phyloP scores from a whole-genome alignment of 2,797 vertebrate genomes.

The Argyrosomus regius region DNA sequence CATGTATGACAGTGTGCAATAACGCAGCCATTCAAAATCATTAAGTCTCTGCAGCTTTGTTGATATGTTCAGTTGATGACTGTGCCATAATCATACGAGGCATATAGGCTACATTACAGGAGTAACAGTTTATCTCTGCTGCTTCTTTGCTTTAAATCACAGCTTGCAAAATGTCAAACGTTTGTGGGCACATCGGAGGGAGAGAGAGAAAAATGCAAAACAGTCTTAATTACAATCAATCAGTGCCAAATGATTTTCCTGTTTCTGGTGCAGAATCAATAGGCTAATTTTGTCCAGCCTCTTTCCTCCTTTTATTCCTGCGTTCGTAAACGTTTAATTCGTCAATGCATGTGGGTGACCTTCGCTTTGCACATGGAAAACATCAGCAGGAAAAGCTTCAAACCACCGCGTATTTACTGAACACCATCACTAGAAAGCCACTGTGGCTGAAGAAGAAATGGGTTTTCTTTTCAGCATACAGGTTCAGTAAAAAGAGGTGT shows the following conservation, averaged over 20 bases:
- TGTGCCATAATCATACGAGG: neutral
- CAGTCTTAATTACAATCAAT: constrained; percentile 35
- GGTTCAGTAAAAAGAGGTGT: neutral
- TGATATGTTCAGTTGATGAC: neutral
- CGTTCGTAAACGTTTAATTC: constrained; percentile 39
- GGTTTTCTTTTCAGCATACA: neutral
- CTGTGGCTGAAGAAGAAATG: neutral
- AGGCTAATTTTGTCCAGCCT: neutral
- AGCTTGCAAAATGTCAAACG: constrained; percentile 25
- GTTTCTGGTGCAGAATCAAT: constrained; percentile 36
- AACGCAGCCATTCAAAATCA: constrained; percentile 30
- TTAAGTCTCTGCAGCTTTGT: constrained; percentile 30
- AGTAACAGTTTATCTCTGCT: neutral
- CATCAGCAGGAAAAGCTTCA: constrained; percentile 30
- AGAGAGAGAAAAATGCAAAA: constrained; percentile 8
- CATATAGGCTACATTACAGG: constrained; percentile 2
- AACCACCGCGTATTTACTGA: neutral
- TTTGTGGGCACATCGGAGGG: neutral
- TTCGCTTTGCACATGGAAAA: constrained; percentile 66
- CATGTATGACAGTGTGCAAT: constrained; percentile 33
- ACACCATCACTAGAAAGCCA: neutral
- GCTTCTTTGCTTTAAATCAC: constrained; percentile 7
- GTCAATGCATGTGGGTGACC: constrained; percentile 68
- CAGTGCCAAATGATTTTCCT: constrained; percentile 9
- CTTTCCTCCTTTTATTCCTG: neutral